Base-by-base conservation (phyloP, 1,140 invertebrate species). In the Pinna nobilis region DNA sequence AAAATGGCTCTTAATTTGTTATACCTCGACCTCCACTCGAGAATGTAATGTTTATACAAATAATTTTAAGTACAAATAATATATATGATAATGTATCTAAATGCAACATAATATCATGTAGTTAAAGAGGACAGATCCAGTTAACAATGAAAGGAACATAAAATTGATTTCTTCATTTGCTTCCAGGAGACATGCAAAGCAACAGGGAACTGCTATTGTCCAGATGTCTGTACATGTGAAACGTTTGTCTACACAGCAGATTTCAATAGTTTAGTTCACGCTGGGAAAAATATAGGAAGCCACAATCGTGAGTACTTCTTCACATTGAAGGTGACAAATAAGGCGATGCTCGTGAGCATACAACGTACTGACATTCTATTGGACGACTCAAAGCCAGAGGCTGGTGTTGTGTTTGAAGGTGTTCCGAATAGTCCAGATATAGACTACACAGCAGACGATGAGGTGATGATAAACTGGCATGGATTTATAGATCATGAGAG, bases 231-330 rank as follows among this genome's bases (percentile, higher is more conserved):
- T 3, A 18, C 7, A 1, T 82, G 80, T 67, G 71, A 70, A 57
- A 47, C 33, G 28, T 53, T 44, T 18, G 64, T 41, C 13, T 82
- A 78, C 49, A 63, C 39, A n/a, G 25, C 78, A 5, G 25, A 44
- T 50, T 63, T 73, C 15, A 71, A 75, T 18, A 68, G 39, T 15
- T 65, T 82, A 13, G 47, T 74, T 0, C 23, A 71, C 3, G 64
- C 44, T 6, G 63, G 71, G 23, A 76, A 55, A 51, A 32, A 80
- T 53, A 74, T 37, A n/a, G 80, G 80, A 32, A 28, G 74, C 18
- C 80, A 82, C 61, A 76, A 82, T 39, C 50, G 80, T 5, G 47
- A 74, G 28, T 82, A 82, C 49, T 76, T 73, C 63, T 70, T 82
- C 39, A 78, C 76, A 13, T 32, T 82, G 0, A 76, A 61, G 41